Percentiles rank a stretch among this genome's conserved stretches.
phyloP scores from a whole-genome alignment of 2,797 vertebrate species.

The Alcedo quadribrachys region DNA sequence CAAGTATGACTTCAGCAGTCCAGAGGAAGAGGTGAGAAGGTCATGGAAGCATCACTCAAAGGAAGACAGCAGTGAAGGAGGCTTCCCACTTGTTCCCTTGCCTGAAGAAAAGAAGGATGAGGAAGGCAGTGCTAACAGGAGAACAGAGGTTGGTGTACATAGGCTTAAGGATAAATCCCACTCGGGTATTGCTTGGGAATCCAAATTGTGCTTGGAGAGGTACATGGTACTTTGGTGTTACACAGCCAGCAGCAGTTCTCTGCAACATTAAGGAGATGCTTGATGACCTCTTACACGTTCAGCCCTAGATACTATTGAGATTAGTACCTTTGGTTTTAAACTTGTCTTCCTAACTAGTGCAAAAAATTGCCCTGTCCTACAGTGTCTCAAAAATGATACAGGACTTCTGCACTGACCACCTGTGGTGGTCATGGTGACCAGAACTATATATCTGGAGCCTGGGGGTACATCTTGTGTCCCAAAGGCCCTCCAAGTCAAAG shows the following conservation, averaged over 20 bases:
- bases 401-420: neutral
- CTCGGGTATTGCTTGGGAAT: neutral
- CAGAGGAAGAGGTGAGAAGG: conserved; percentile 49
- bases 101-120: conserved; percentile 87
- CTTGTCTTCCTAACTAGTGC: neutral
- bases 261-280: neutral
- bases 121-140: conserved; percentile 91
- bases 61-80: conserved; percentile 79
- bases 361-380: neutral
- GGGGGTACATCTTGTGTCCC: neutral
- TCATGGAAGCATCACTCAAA: conserved; percentile 80
- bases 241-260: fast-evolving
- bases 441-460: neutral
- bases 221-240: neutral
- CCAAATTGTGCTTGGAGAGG: neutral
- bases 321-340: neutral
- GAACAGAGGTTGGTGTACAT: conserved; percentile 84
- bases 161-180: neutral
- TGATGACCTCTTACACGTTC: neutral
- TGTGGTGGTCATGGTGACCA: neutral
- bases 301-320: neutral
- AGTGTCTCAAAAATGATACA: neutral
- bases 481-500: neutral
- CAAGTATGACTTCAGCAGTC: conserved; percentile 57
- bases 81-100: conserved; percentile 81